Conservation (phyloP, 1,140 invertebrate species). For the Dendrolimus punctatus region DNA sequence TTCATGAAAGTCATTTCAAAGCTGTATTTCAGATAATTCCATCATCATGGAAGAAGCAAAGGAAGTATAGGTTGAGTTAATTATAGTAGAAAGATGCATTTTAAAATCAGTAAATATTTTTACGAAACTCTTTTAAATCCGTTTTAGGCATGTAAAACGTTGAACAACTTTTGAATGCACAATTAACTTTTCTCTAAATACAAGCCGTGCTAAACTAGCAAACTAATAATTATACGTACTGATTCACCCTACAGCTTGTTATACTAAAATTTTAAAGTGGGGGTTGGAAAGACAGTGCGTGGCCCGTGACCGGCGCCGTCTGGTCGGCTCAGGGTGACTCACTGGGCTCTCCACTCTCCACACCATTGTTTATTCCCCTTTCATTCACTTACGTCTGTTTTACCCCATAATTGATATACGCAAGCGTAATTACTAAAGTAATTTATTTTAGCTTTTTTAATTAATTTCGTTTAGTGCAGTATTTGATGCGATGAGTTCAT, state of each 20-base stretch:
- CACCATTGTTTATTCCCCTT: constrained; percentile 36
- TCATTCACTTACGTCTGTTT: constrained; percentile 27
- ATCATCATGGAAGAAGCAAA: no score
- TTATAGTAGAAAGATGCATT: no score
- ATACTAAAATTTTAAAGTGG: constrained; percentile 27
- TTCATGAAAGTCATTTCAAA: no score
- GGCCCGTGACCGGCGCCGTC: constrained; percentile 47
- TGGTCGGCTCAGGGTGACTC: constrained; percentile 48
- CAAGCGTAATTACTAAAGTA: constrained; percentile 10
- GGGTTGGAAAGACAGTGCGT: constrained; percentile 47
- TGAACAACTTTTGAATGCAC: no score
- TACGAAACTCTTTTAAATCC: no score
- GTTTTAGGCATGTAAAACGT: no score
- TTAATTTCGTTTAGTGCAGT: neutral
- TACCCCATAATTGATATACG: constrained; percentile 50
- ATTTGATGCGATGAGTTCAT: no score
- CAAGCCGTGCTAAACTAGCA: no score
- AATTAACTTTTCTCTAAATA: no score
- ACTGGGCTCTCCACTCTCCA: constrained; percentile 41
- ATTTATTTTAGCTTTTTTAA: constrained; percentile 6
- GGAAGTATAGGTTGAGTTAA: no score
- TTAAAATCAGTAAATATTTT: no score
- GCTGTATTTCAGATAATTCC: no score
- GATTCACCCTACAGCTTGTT: neutral
- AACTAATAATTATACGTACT: neutral